Evolutionary conservation across 2,888 invertebrate genomes (phyloP), one percentile per base, ranked within the genome.

Genomic region (Erebia palarica): DNA sequence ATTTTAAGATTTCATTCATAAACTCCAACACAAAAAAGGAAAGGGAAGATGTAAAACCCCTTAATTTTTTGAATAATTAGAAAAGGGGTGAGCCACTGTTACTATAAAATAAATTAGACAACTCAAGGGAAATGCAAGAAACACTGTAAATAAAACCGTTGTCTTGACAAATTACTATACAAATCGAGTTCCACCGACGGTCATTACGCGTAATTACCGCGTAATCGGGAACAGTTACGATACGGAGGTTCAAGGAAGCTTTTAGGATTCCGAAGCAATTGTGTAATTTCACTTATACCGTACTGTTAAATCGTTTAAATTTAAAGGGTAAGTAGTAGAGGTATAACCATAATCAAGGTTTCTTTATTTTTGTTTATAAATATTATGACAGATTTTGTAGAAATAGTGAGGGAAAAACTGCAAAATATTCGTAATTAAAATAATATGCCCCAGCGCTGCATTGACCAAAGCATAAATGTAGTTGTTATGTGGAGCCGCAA

Each of bases 121-220:
- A 3, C 47, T 47, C 36, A 27, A 13, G 59, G 27, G 7, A 59
- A 64, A 51, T 27, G 14, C 64, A n/a, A 64, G 51, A n/a, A 63
- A 21, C 53, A 18, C 65, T 18, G 53, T 59, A 49, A 59, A 70
- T 67, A 36, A 67, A 70, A 70, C 70, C 73, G 73, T 68, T 70
- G 67, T 73, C 64, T 71, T 68, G 58, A 71, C 68, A 68, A 65
- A 71, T 71, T 58, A 63, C 64, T 59, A 59, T 42, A 64, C 71
- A 68, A 71, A 71, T 65, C 67, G 61, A 68, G 71, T 64, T 58
- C 44, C 60, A 47, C 60, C 60, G 64, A 16, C 64, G 51, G 60
- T 65, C 65, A 74, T 74, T 74, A 74, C 63, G 49, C 53, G 57
- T 74, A 72, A 74, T 69, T 72, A 74, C 73, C 65, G 59, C 65